Evolutionary conservation across 2,888 invertebrate genomes (phyloP).

Genomic region (Spilosoma lubricipeda): DNA sequence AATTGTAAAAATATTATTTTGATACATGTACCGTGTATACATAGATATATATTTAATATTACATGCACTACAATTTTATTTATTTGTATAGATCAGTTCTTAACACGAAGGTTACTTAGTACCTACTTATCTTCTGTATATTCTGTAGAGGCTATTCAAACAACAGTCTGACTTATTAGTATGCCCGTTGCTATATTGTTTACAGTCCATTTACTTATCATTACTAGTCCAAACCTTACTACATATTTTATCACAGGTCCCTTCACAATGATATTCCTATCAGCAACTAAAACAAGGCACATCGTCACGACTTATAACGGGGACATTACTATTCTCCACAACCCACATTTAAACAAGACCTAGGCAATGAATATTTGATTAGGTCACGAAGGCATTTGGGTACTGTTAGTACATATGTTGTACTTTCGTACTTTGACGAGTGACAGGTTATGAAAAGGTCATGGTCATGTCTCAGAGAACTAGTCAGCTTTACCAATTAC

Average conservation of each 20-base stretch:
- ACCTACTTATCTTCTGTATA: not conserved
- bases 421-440: not conserved
- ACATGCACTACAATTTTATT: no score
- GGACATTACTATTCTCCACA: slow-evolving; percentile 44
- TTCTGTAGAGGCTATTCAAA: not conserved
- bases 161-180: not conserved
- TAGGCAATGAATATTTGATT: slow-evolving; percentile 50
- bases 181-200: not conserved
- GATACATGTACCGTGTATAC: no score
- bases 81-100: no score
- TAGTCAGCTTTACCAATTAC: not conserved
- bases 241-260: slow-evolving; percentile 16
- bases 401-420: slow-evolving; percentile 41
- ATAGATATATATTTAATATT: no score
- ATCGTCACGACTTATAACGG: slow-evolving; percentile 57
- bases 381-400: slow-evolving; percentile 42
- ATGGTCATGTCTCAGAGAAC: not conserved
- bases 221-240: slow-evolving; percentile 8
- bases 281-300: slow-evolving; percentile 48
- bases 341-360: slow-evolving; percentile 42
- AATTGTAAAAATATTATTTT: no score
- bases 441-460: not conserved
- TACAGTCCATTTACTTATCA: not conserved
- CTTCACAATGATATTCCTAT: slow-evolving; percentile 43
- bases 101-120: no score